These are phyloP conservation scores for Corydoras sp. DNA, from an alignment of 2,113 vertebrate genomes.

Conservation along the genomic window DNA sequence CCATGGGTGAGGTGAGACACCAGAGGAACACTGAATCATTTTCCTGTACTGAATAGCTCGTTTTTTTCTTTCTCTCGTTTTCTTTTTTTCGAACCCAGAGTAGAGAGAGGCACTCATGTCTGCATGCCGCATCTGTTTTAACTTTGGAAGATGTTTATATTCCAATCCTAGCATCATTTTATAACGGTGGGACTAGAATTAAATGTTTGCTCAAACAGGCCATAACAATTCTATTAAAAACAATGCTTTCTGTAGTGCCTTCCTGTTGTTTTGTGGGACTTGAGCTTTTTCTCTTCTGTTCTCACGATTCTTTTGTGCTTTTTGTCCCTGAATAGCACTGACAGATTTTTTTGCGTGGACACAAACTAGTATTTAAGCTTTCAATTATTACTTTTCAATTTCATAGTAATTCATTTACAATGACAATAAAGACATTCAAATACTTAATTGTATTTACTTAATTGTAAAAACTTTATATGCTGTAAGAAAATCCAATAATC, in stretches of 20 bases:
- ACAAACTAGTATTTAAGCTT: neutral
- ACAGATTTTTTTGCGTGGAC: neutral
- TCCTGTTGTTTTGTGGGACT: constrained; percentile 25
- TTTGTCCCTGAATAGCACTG: constrained; percentile 21
- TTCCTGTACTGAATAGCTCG: constrained; percentile 56
- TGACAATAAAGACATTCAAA: too few species aligned
- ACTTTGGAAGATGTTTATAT: constrained; percentile 66
- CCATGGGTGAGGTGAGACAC: constrained; percentile 42
- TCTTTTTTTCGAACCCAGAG: constrained; percentile 18
- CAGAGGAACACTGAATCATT: constrained; percentile 56
- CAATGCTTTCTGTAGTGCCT: constrained; percentile 28
- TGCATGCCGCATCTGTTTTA: constrained; percentile 60
- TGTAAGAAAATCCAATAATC: too few species aligned
- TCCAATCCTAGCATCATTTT: constrained; percentile 60
- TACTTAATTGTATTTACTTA: too few species aligned
- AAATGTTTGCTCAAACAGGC: constrained; percentile 68
- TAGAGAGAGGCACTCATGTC: constrained; percentile 42
- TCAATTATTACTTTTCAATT: too few species aligned
- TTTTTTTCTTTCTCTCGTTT: constrained; percentile 50
- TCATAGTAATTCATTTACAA: too few species aligned
- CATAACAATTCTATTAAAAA: constrained; percentile 55
- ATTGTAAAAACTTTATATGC: too few species aligned
- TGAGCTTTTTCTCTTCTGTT: constrained; percentile 24
- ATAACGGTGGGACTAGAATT: constrained; percentile 65
- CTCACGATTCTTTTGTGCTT: constrained; percentile 14